Percentiles rank a stretch among this genome's conserved stretches.
These are phyloP conservation scores for Allolobophora icterica DNA, from an alignment of 2,888 invertebrate genomes.

Conservation along the genomic window DNA sequence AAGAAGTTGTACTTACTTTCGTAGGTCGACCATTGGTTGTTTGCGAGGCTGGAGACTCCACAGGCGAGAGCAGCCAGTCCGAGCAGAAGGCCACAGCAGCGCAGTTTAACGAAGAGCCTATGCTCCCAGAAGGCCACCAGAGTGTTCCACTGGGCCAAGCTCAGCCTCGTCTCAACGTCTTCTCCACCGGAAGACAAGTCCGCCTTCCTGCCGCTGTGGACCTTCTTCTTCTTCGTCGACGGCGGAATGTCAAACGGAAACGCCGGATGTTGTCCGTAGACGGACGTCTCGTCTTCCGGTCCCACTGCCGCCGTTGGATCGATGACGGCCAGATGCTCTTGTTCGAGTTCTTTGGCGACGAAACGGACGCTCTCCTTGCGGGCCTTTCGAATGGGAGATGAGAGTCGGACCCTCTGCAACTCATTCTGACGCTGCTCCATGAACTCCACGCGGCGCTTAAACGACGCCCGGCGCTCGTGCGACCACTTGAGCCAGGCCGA, in stretches of 20 bases:
- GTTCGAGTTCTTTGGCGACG: slow-evolving; percentile 26
- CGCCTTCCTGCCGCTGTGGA: not conserved
- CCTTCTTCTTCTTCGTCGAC: slow-evolving; percentile 28
- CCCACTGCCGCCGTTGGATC: not conserved
- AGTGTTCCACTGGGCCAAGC: slow-evolving; percentile 55
- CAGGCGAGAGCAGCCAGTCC: slow-evolving; percentile 48
- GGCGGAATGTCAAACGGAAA: slow-evolving; percentile 33
- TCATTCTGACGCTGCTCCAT: slow-evolving; percentile 54
- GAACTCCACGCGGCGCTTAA: slow-evolving; percentile 54
- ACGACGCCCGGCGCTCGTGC: slow-evolving; percentile 56
- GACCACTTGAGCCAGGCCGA: slow-evolving; percentile 51
- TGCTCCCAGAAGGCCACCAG: slow-evolving; percentile 62
- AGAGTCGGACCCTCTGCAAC: slow-evolving; percentile 53
- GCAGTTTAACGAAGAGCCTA: slow-evolving; percentile 55
- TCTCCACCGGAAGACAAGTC: not conserved
- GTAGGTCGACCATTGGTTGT: slow-evolving; percentile 24
- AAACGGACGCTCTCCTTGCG: slow-evolving; percentile 47
- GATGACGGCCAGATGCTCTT: slow-evolving; percentile 18
- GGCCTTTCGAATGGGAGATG: slow-evolving; percentile 62
- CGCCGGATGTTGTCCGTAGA: slow-evolving; percentile 32
- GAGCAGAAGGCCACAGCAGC: slow-evolving; percentile 47
- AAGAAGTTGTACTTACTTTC: slow-evolving; percentile 18
- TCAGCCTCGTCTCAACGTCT: slow-evolving; percentile 19
- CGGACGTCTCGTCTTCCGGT: not conserved
- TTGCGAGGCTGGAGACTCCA: slow-evolving; percentile 32